Evolutionary conservation across 1,140 invertebrate species (phyloP).

Genomic region (Zelostemma sp.): DNA sequence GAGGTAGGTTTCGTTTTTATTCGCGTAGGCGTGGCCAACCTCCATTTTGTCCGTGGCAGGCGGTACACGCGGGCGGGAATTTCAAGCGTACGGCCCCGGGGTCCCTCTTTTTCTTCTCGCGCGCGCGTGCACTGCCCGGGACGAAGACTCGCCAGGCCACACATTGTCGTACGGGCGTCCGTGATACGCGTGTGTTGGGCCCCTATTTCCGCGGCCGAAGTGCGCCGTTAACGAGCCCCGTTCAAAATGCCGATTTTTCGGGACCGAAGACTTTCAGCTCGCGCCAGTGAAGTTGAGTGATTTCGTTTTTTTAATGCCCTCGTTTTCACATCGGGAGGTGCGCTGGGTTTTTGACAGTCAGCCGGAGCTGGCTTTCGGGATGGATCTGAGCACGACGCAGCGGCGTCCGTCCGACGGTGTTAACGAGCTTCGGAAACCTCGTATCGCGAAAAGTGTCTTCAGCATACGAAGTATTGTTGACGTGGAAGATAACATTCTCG

Average conservation of each 20-base stretch:
- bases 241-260: slow-evolving; percentile 18
- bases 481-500: slow-evolving; percentile 62
- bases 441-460: slow-evolving; percentile 73
- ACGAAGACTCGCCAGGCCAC: slow-evolving; percentile 54
- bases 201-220: slow-evolving; percentile 19
- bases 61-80: slow-evolving; percentile 40
- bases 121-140: not conserved
- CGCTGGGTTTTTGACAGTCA: not conserved
- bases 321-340: not conserved
- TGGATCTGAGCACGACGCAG: slow-evolving; percentile 66
- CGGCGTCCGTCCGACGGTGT: slow-evolving; percentile 55
- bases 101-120: too few relatives aligned
- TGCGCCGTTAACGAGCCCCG: slow-evolving; percentile 11
- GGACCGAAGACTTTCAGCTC: not conserved
- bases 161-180: slow-evolving; percentile 63
- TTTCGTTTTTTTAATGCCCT: not conserved
- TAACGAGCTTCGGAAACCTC: slow-evolving; percentile 64
- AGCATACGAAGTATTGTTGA: slow-evolving; percentile 73
- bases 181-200: slow-evolving; percentile 58
- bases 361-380: slow-evolving; percentile 16
- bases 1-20: not conserved
- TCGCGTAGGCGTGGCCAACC: slow-evolving; percentile 37
- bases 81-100: slow-evolving; percentile 54
- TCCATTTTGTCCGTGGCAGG: slow-evolving; percentile 61
- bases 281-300: not conserved